Evolutionary conservation across 2,113 vertebrate genomes (phyloP), one percentile per base, ranked within the genome.

Genomic region (Mormyrus iriodes): DNA sequence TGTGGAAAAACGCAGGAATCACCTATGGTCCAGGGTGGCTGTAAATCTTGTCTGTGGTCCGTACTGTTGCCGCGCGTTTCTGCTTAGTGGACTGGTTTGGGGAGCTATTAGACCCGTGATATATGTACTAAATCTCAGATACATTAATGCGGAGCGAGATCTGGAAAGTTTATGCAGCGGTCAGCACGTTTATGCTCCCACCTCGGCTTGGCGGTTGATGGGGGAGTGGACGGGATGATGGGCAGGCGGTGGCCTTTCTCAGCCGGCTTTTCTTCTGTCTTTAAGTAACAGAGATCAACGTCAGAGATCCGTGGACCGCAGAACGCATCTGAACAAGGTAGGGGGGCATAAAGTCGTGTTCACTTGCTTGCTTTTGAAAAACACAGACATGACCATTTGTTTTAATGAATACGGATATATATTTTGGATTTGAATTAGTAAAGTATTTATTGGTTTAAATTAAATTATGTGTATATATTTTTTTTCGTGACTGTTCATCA

Each of bases 111-210:
- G 88, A 49, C 79, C 73, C 35, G 39, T 84, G 51, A 89, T 89
- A 55, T 89, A 89, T 89, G 88, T 89, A 84, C 39, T 55, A 79
- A 89, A 89, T 83, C 76, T 58, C 88, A 89, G 53, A 84, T 21
- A 84, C 51, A 89, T 89, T 84, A 84, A 89, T 44, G 88, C 76
- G 27, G 51, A 42, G 76, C 24, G 12, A 83, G 76, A 83, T 89
- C 55, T 84, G 76, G 88, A 48, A 53, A 89, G 76, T 83, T 39
- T 83, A 83, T 89, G 79, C 51, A 83, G 19, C 76, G 83, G 51
- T 89, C 88, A 83, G 46, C 49, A 53, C 8, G 51, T 52, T 86
- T 53, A 31, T 13, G n/a, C 31, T 79, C 35, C 73, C 61, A 31
- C 15, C 19, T 19, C 13, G 31, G 85, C 48, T 12, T 35, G 27